Evolutionary conservation across 1,140 invertebrate species (phyloP), one percentile per base, ranked within the genome.

Genomic region (Drosophila oshimai): DNA sequence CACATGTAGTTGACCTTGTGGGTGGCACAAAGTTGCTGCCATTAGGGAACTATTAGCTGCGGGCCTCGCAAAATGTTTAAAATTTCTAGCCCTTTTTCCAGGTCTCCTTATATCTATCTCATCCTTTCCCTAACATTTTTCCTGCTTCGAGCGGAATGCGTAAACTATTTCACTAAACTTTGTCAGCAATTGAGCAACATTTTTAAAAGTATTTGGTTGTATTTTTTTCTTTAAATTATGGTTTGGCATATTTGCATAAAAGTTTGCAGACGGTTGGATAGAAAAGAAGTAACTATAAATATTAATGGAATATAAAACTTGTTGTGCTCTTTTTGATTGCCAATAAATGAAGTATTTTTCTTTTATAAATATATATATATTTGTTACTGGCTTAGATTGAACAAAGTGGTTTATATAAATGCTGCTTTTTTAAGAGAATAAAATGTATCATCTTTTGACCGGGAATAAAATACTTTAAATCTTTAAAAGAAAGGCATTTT

Each of bases 1-100:
- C 71, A 24, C 80, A 84, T 86, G 80, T 86, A 84, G 71, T 64
- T 86, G 80, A 84, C 80, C 80, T 80, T 74, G 68, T 62, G 51
- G 47, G 50, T 22, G 36, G 44, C 33, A 41, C 51, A 86, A 83
- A 84, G 70, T 61, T 83, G 68, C 54, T 7, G 22, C 46, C 60
- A 73, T 79, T 74, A 84, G 76, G 34, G 60, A 86, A 86, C 79
- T 83, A 86, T 79, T 86, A 74, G 74, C 74, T 60, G 62, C 44
- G 55, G 62, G 46, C 41, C 7, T 18, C 7, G 42, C 37, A 37
- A 55, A 74, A 79, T 74, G 57, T 70, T 69, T 62, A 12, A 74
- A 64, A 47, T 76, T 51, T 45, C 6, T 33, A 15, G 2, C 13
- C 42, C 58, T 49, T 37, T 39, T 49, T 65, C 15, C 9, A 15